Conservation (phyloP, 2,113 vertebrate genomes). For the Ariopsis seemanni region DNA sequence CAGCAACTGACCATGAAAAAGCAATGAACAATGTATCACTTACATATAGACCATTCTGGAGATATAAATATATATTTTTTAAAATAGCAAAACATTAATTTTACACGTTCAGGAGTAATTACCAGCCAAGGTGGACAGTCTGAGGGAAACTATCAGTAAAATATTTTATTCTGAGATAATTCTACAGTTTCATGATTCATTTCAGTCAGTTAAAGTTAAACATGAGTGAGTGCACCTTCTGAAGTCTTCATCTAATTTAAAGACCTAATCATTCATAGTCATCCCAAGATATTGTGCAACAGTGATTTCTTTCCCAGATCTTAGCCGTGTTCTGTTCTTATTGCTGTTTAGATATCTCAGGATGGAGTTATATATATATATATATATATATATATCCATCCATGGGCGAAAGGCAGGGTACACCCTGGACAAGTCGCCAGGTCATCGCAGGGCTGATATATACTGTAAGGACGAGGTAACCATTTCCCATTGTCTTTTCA, state of each 20-base stretch:
- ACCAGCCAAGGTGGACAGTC: neutral
- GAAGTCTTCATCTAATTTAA: neutral
- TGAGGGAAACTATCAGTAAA: neutral
- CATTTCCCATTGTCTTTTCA: neutral
- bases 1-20: neutral
- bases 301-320: slow-evolving; percentile 38
- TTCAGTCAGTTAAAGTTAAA: neutral
- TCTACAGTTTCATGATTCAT: neutral
- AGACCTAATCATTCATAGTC: neutral
- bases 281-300: slow-evolving; percentile 29
- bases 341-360: slow-evolving; percentile 7
- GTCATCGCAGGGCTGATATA: no score
- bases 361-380: neutral
- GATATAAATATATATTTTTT: neutral
- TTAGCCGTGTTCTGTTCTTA: slow-evolving; percentile 1
- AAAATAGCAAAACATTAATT: neutral
- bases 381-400: no score
- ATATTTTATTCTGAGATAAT: neutral
- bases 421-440: no score
- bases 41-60: neutral
- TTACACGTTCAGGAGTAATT: neutral
- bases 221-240: neutral
- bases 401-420: no score
- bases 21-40: neutral
- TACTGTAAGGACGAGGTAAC: neutral